Conservation (phyloP, 2,888 invertebrate genomes). For the Horisme vitalbata region DNA sequence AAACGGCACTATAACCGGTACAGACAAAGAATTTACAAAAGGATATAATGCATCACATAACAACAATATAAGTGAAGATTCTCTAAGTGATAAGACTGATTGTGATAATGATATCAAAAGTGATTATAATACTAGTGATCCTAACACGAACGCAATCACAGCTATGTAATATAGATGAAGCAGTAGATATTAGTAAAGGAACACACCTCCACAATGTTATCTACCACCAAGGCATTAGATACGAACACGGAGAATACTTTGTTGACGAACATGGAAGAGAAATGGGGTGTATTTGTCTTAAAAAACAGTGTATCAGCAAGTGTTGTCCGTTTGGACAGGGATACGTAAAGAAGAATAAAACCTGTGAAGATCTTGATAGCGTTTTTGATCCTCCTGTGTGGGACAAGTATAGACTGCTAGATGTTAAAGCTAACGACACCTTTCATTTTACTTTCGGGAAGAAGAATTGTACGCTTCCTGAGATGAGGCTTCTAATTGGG, state of each 20-base stretch:
- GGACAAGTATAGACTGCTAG: slow-evolving; percentile 40
- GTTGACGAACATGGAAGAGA: slow-evolving; percentile 37
- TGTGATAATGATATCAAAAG: slow-evolving; percentile 29
- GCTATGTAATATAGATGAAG: slow-evolving; percentile 38
- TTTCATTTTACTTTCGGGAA: slow-evolving; percentile 53
- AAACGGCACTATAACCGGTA: no score
- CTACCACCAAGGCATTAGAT: slow-evolving; percentile 41
- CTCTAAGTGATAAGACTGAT: neutral
- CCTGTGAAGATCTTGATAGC: slow-evolving; percentile 40
- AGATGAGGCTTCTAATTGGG: slow-evolving; percentile 37
- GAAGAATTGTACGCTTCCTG: slow-evolving; percentile 40
- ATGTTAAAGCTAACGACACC: slow-evolving; percentile 37
- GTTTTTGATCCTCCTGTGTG: slow-evolving; percentile 52
- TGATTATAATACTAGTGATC: slow-evolving; percentile 27
- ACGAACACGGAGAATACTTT: slow-evolving; percentile 47
- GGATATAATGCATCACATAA: no score
- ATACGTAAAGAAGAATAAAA: slow-evolving; percentile 33
- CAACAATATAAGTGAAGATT: slow-evolving; percentile 2
- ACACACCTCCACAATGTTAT: slow-evolving; percentile 38
- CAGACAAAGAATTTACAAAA: no score
- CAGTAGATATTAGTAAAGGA: slow-evolving; percentile 50
- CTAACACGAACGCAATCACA: slow-evolving; percentile 29
- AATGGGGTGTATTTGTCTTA: slow-evolving; percentile 51
- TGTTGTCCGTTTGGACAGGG: slow-evolving; percentile 58
- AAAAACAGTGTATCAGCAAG: slow-evolving; percentile 50